These are phyloP conservation scores for Perizoma affinitatum DNA, from an alignment of 2,888 invertebrate genomes.

Conservation along the genomic window DNA sequence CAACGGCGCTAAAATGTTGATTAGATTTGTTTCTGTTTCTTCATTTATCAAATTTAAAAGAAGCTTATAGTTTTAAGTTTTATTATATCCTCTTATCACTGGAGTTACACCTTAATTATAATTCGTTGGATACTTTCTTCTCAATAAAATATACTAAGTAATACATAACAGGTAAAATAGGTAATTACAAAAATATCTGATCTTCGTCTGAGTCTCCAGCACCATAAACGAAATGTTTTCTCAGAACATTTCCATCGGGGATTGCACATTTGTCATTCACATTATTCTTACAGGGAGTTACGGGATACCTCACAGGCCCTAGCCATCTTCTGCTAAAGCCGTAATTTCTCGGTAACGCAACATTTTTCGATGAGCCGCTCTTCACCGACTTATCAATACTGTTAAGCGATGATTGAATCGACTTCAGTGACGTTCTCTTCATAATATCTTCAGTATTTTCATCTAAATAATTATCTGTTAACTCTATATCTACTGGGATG, in stretches of 20 bases:
- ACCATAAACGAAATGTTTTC: slow-evolving; percentile 77
- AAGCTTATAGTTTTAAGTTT: slow-evolving; percentile 1
- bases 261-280: slow-evolving; percentile 58
- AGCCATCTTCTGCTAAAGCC: slow-evolving; percentile 85
- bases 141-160: slow-evolving; percentile 36
- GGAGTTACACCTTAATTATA: slow-evolving; percentile 8
- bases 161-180: slow-evolving; percentile 31
- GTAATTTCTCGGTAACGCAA: slow-evolving; percentile 84
- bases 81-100: not conserved
- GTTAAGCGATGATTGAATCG: slow-evolving; percentile 70
- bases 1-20: slow-evolving; percentile 29
- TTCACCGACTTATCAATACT: slow-evolving; percentile 67
- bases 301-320: slow-evolving; percentile 86
- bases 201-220: slow-evolving; percentile 85
- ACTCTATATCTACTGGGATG: slow-evolving; percentile 69
- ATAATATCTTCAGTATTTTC: slow-evolving; percentile 54
- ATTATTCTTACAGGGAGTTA: slow-evolving; percentile 85
- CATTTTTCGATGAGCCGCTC: slow-evolving; percentile 65
- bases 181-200: slow-evolving; percentile 85
- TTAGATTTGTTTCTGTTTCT: slow-evolving; percentile 8
- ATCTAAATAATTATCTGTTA: slow-evolving; percentile 67
- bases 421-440: slow-evolving; percentile 68
- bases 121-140: slow-evolving; percentile 8
- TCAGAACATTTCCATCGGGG: slow-evolving; percentile 63
- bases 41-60: slow-evolving; percentile 2